phyloP scores from a whole-genome alignment of 35 echinoderm and acorn worm species.

The Chiridota heheva region DNA sequence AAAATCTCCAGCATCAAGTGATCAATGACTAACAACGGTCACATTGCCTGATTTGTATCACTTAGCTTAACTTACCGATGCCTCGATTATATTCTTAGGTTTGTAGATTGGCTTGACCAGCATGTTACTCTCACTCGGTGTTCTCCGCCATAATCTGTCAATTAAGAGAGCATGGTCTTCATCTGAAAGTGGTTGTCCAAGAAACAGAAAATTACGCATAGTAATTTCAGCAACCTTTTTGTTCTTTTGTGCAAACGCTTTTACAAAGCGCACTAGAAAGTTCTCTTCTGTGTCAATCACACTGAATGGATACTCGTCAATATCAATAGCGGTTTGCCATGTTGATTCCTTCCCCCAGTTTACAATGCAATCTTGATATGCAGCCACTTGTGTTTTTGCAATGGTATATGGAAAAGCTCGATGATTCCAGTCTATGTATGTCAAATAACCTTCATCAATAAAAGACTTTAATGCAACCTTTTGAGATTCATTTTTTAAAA shows the following conservation, averaged over 20 bases:
- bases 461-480: background rate
- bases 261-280: background rate
- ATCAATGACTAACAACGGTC: too few species aligned
- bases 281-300: background rate
- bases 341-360: background rate
- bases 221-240: background rate
- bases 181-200: background rate
- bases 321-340: slow-evolving; percentile 20
- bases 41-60: too few species aligned
- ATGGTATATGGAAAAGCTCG: background rate
- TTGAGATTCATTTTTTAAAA: slow-evolving; percentile 15
- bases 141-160: background rate
- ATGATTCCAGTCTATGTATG: slow-evolving; percentile 16
- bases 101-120: slow-evolving; percentile 18
- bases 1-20: too few species aligned
- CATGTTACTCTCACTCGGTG: background rate
- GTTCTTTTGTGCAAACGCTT: background rate
- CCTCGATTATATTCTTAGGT: background rate
- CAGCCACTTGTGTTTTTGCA: background rate
- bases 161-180: background rate
- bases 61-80: too few species aligned
- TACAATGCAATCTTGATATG: slow-evolving; percentile 6
- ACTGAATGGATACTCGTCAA: slow-evolving; percentile 13
- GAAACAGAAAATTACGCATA: slow-evolving; percentile 11
- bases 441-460: background rate